Conservation (phyloP, 2,113 vertebrate genomes). For the Puffinus mauretanicus region DNA sequence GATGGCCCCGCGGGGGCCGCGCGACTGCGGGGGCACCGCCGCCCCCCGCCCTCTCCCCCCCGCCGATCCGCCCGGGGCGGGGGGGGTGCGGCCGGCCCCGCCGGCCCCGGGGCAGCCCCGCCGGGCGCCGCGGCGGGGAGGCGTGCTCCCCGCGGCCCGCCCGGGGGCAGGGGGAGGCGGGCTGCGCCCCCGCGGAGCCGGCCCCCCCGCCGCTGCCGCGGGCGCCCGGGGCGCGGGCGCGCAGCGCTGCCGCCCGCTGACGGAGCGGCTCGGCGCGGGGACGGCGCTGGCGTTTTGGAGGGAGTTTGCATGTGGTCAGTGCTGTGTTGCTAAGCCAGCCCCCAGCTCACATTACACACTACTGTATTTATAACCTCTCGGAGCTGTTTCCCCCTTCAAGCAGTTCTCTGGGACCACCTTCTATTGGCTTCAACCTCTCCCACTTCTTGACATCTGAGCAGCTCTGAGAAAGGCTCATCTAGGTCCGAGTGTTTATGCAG, state of each 20-base stretch:
- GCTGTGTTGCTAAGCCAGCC: slow-evolving; percentile 90
- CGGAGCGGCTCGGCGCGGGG: slow-evolving; percentile 43
- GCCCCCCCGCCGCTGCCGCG: neutral
- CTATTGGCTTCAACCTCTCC: slow-evolving; percentile 82
- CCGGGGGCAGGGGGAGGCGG: no score
- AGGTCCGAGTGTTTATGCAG: slow-evolving; percentile 78
- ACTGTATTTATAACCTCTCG: slow-evolving; percentile 96
- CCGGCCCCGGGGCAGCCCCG: no score
- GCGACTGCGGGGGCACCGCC: no score
- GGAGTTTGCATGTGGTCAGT: slow-evolving; percentile 91
- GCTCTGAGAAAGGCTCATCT: slow-evolving; percentile 78
- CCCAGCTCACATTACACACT: slow-evolving; percentile 98
- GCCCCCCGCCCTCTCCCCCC: no score
- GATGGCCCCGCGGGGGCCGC: no score
- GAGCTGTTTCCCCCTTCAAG: slow-evolving; percentile 84
- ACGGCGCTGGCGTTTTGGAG: slow-evolving; percentile 78
- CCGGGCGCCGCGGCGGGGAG: no score
- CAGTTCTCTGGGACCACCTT: slow-evolving; percentile 90
- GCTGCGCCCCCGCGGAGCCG: no score
- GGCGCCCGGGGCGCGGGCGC: neutral
- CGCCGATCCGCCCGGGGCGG: no score
- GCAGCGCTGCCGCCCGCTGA: slow-evolving; percentile 41
- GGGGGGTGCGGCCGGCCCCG: no score
- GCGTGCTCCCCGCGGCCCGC: no score
- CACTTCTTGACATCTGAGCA: slow-evolving; percentile 84